Evolutionary conservation across 35 echinoderm and acorn worm species (phyloP).

Genomic region (Holothuria glaberrima): DNA sequence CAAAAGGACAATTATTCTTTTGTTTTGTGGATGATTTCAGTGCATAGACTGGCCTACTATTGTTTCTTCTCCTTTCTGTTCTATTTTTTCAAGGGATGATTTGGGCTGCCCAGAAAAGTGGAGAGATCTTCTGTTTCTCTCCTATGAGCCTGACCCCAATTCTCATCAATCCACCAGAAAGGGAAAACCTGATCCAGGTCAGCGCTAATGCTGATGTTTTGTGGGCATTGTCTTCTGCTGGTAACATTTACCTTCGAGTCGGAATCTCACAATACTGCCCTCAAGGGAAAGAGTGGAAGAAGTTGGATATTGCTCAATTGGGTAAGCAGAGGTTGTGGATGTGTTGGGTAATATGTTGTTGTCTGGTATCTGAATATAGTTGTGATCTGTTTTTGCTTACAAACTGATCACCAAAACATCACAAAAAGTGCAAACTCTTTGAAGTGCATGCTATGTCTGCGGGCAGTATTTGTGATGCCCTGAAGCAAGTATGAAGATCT

Average conservation of each 20-base stretch:
- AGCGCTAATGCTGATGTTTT: constrained; percentile 78
- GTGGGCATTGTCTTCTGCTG: constrained; percentile 71
- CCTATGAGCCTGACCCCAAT: constrained; percentile 74
- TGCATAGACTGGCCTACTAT: too few relatives aligned
- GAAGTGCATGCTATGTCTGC: too few relatives aligned
- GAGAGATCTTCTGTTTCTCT: constrained; percentile 91
- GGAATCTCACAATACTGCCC: constrained; percentile 71
- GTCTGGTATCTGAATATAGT: too few relatives aligned
- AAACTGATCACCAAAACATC: too few relatives aligned
- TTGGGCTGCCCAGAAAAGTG: constrained; percentile 93
- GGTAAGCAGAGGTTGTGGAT: constrained; percentile 50
- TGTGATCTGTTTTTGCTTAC: too few relatives aligned
- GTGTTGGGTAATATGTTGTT: too few relatives aligned
- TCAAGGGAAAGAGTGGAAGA: constrained; percentile 82
- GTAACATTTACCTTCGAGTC: constrained; percentile 71
- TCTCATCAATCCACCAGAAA: constrained; percentile 75
- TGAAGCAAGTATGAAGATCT: too few relatives aligned
- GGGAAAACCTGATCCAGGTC: constrained; percentile 66
- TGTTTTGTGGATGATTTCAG: too few relatives aligned
- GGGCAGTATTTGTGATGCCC: too few relatives aligned
- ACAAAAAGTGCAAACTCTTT: too few relatives aligned
- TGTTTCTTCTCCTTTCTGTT: too few relatives aligned
- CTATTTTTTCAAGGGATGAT: constrained; percentile 73
- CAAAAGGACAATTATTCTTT: too few relatives aligned
- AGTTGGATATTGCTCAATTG: constrained; percentile 80